Evolutionary conservation across 2,113 vertebrate species (phyloP).

Genomic region (Corythornis cristatus): DNA sequence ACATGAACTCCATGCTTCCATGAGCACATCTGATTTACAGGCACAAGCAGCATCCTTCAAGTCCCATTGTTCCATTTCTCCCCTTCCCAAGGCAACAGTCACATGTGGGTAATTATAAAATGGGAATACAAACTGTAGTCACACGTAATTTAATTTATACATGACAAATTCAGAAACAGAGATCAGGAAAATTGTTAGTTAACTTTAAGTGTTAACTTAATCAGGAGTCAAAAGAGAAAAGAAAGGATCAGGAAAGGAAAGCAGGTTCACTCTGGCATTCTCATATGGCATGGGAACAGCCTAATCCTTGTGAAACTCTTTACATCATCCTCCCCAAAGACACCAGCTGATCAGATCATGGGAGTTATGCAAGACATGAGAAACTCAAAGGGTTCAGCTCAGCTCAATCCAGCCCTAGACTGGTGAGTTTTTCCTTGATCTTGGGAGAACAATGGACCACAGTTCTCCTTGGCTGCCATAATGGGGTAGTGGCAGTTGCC

Average conservation of each 20-base stretch:
- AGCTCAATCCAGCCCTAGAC: not conserved
- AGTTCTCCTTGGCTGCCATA: not conserved
- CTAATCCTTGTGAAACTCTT: not conserved
- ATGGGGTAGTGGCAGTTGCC: not conserved
- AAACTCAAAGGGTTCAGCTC: not conserved
- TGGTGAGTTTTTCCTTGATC: not conserved
- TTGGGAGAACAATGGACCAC: not conserved
- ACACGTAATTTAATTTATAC: not conserved
- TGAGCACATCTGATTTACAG: fast-evolving
- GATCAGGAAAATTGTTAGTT: not conserved
- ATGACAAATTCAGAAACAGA: not conserved
- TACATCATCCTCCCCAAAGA: not conserved
- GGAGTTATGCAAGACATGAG: not conserved
- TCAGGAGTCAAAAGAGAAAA: not conserved
- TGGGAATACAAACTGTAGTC: not conserved
- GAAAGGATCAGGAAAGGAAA: not conserved
- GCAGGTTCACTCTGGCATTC: not conserved
- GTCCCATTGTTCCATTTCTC: not conserved
- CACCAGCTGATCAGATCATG: not conserved
- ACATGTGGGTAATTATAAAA: not conserved
- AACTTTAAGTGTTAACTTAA: not conserved
- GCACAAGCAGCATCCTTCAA: not conserved
- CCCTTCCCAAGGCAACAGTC: not conserved
- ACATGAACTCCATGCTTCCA: not conserved
- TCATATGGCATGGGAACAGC: not conserved